Evolutionary conservation across 2,888 invertebrate species (phyloP).

Genomic region (Pseudococcus jackbeardsleyi): DNA sequence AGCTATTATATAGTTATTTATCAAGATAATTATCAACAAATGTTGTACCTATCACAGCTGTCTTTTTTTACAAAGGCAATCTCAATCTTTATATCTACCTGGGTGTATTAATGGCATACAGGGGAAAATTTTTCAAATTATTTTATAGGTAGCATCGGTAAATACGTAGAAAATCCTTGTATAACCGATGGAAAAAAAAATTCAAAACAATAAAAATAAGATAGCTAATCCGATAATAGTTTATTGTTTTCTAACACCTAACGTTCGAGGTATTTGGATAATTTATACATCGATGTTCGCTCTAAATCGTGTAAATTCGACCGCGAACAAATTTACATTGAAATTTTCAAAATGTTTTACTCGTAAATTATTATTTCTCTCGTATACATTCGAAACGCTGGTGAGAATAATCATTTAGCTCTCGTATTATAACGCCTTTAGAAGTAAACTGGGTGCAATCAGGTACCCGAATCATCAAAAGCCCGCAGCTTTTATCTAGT

Average conservation of each 20-base stretch:
- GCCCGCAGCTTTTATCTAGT: neutral
- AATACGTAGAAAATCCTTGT: neutral
- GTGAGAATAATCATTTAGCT: constrained; percentile 17
- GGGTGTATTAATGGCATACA: neutral
- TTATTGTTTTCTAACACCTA: constrained; percentile 36
- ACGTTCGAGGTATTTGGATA: neutral
- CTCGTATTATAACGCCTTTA: neutral
- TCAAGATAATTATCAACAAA: constrained; percentile 45
- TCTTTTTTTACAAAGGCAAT: constrained; percentile 15
- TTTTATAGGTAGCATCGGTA: neutral
- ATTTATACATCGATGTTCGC: neutral
- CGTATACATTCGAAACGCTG: neutral
- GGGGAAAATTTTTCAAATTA: constrained; percentile 27
- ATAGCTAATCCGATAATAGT: constrained; percentile 5
- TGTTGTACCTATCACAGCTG: constrained; percentile 41
- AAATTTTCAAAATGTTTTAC: constrained; percentile 26
- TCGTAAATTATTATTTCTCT: neutral
- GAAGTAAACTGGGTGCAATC: neutral
- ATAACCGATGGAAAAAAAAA: neutral
- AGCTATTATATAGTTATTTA: constrained; percentile 46
- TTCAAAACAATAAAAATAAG: constrained; percentile 39
- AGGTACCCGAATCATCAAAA: neutral
- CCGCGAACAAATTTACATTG: neutral
- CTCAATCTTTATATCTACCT: neutral
- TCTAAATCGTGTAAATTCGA: neutral